Base-by-base conservation (phyloP, 2,113 vertebrate genomes). In the Onychostoma macrolepis region DNA sequence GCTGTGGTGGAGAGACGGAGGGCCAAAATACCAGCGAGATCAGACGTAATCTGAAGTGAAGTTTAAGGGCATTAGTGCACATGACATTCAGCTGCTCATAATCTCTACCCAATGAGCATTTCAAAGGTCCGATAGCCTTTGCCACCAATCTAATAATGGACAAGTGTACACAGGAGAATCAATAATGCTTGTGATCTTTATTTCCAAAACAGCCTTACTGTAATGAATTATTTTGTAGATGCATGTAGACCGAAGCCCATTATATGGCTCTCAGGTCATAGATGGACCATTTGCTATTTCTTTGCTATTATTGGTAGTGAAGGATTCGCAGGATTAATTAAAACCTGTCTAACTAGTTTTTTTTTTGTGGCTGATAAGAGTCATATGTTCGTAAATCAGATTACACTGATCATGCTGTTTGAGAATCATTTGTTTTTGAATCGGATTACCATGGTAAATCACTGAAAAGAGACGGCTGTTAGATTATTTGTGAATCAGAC, bases 21-120 rank as follows among this genome's bases (percentile, higher is more conserved):
- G 24, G 48, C 81, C 63, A 58, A 84, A 84, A 58, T 58, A 72
- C 67, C 83, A 58, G 24, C 30, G 2, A 74, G 48, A 84, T 74
- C 83, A 84, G 69, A 74, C 26, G 48, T 56, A 41, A 84, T 41
- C 67, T 84, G 69, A 74, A 84, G 67, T 84, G 83, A 84, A 74
- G 83, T 75, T 74, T 84, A 75, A 75, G 83, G 83, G 83, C 83
- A 84, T 74, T 56, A 72, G 69, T 74, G 67, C 82, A 74, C 33
- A 36, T 72, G 69, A 84, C 45, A 74, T 74, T 84, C 83, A 56
- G 45, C 24, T 58, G 69, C 67, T 84, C 48, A 56, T 84, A 84
- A 58, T 74, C 67, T 74, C 83, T 74, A 71, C 69, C 28, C 48
- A 75, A n/a, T 53, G 11, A 84, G 33, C 69, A 74, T 58, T 56